Conservation (phyloP, 2,888 invertebrate species). For the Lymantria monacha region DNA sequence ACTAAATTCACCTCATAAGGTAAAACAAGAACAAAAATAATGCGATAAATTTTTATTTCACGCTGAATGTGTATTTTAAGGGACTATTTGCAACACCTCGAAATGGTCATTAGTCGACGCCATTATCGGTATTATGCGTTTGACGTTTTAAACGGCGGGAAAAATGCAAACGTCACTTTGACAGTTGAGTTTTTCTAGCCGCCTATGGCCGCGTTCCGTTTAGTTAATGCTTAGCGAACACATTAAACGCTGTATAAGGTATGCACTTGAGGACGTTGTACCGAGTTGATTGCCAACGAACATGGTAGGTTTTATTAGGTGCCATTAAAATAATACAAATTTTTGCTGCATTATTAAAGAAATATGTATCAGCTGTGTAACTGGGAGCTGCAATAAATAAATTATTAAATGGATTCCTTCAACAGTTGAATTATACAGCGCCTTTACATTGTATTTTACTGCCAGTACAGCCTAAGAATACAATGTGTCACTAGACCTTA, state of each 20-base stretch:
- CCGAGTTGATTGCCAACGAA: constrained; percentile 15
- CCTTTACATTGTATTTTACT: too few relatives aligned
- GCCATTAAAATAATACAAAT: constrained; percentile 21
- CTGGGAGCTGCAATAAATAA: background rate
- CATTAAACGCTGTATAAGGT: constrained; percentile 27
- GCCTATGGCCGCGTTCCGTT: constrained; percentile 21
- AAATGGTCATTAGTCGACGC: constrained; percentile 18
- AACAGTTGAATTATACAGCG: background rate
- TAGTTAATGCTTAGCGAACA: constrained; percentile 27
- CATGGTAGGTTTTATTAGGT: constrained; percentile 16
- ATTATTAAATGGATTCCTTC: background rate
- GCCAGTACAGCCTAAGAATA: too few relatives aligned
- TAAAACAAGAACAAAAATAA: constrained; percentile 8
- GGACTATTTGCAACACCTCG: constrained; percentile 16
- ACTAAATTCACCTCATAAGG: constrained; percentile 2
- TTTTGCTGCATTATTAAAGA: constrained; percentile 9
- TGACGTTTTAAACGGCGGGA: constrained; percentile 33
- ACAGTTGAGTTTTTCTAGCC: constrained; percentile 30
- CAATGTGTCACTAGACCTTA: too few relatives aligned
- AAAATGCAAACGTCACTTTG: constrained; percentile 38
- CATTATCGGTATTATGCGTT: constrained; percentile 8
- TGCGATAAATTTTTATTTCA: constrained; percentile 21
- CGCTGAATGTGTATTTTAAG: constrained; percentile 12
- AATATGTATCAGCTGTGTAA: constrained; percentile 22
- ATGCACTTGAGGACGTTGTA: constrained; percentile 10